A percentile compares a stretch with the other conserved stretches of the same genome.
These are phyloP conservation scores for Panurus biarmicus DNA, from an alignment of 2,113 vertebrate genomes.

Conservation along the genomic window DNA sequence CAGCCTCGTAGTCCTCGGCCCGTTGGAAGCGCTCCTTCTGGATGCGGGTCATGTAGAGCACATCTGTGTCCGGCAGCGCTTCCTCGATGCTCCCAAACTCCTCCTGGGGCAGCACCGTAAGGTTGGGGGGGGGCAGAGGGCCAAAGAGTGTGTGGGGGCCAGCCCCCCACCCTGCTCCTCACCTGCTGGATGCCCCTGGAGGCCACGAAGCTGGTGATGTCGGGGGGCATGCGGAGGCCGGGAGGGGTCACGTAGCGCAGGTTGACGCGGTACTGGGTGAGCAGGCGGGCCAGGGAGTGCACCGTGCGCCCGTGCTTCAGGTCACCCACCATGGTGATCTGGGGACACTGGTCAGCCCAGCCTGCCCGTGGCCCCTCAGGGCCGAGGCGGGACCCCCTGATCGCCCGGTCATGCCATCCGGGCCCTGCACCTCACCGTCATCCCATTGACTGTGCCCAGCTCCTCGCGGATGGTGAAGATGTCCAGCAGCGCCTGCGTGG, in stretches of 20 bases:
- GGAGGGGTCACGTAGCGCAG: conserved; percentile 90
- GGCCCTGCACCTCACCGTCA: conserved; percentile 78
- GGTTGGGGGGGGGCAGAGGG: accelerated
- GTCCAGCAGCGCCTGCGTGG: conserved; percentile 92
- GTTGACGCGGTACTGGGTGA: conserved; percentile 90
- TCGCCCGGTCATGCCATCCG: accelerated
- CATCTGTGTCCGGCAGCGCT: conserved; percentile 87
- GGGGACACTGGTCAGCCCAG: not conserved
- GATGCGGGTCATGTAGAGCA: conserved; percentile 95
- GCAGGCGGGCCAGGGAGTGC: conserved; percentile 90
- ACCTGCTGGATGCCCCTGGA: conserved; percentile 94
- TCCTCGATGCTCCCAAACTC: conserved; percentile 93
- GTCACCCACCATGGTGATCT: conserved; percentile 98
- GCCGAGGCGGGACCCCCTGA: accelerated
- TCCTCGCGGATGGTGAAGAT: conserved; percentile 97
- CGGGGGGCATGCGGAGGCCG: conserved; percentile 84
- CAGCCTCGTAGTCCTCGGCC: conserved; percentile 82
- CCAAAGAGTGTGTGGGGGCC: accelerated
- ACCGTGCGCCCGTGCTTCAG: conserved; percentile 96
- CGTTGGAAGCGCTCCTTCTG: conserved; percentile 90
- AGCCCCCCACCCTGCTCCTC: not conserved
- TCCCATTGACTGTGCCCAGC: conserved; percentile 96
- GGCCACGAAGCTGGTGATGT: conserved; percentile 85
- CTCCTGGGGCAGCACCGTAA: conserved; percentile 69
- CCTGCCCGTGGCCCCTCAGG: accelerated